Evolutionary conservation across 2,797 vertebrate species (phyloP).

Genomic region (Syngnathus acus): DNA sequence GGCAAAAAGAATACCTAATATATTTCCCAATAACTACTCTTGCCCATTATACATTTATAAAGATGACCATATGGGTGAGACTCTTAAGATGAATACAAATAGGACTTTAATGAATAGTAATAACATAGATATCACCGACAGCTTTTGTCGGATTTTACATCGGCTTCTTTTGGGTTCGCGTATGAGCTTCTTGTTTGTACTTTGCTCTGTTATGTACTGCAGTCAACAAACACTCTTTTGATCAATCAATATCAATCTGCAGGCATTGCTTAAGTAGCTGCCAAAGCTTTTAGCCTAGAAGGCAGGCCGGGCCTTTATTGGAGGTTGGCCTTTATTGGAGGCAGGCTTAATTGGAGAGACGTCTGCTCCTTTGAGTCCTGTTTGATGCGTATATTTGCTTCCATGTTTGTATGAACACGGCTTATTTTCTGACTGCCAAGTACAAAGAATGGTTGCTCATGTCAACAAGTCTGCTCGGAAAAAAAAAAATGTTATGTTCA

Average conservation of each 20-base stretch:
- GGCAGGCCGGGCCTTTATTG: not conserved
- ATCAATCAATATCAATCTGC: slow-evolving; percentile 1
- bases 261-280: not conserved
- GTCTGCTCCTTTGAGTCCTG: not conserved
- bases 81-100: not conserved
- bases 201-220: not conserved
- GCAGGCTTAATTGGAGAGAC: not conserved
- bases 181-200: not conserved
- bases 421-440: not conserved
- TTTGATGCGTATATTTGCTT: not conserved
- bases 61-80: not conserved
- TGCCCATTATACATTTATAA: not conserved
- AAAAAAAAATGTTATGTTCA: no score
- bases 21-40: slow-evolving; percentile 3
- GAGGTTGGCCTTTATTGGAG: not conserved
- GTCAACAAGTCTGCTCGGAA: not conserved
- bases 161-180: not conserved
- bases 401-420: not conserved
- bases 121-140: not conserved
- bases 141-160: not conserved
- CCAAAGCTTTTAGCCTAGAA: not conserved
- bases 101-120: not conserved
- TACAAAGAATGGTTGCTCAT: not conserved
- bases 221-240: not conserved
- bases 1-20: slow-evolving; percentile 13